Conservation (phyloP, 2,113 vertebrate species). For the Cynoglossus semilaevis region DNA sequence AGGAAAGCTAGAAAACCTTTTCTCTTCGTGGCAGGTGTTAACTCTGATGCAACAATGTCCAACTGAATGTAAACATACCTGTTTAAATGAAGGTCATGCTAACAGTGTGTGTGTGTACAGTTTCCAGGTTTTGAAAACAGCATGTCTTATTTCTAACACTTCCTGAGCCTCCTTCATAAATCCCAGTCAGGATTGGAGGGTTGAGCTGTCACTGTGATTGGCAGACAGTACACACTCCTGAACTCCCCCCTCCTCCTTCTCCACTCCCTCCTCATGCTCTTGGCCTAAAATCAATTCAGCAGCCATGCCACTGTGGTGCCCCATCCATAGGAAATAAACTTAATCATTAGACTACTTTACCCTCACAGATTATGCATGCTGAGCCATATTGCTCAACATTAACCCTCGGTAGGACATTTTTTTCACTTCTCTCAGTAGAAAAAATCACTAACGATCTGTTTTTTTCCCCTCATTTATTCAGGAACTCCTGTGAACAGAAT, state of each 20-base stretch:
- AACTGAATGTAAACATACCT: too few species aligned
- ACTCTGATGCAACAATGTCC: too few species aligned
- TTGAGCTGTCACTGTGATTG: slow-evolving; percentile 54
- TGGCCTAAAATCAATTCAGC: slow-evolving; percentile 43
- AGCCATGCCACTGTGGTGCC: slow-evolving; percentile 40
- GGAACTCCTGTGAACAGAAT: slow-evolving; percentile 97
- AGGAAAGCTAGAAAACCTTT: too few species aligned
- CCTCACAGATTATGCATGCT: slow-evolving; percentile 46
- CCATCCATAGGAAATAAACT: slow-evolving; percentile 54
- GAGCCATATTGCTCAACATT: slow-evolving; percentile 34
- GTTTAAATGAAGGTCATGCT: slow-evolving; percentile 15
- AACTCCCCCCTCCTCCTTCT: slow-evolving; percentile 42
- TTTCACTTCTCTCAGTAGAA: not conserved
- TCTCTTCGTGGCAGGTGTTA: too few species aligned
- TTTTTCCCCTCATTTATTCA: slow-evolving; percentile 49
- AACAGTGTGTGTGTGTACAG: slow-evolving; percentile 11
- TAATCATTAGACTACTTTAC: slow-evolving; percentile 47
- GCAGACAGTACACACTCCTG: slow-evolving; percentile 23
- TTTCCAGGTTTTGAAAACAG: slow-evolving; percentile 35
- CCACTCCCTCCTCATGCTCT: slow-evolving; percentile 41
- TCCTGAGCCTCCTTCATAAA: slow-evolving; percentile 50
- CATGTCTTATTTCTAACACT: slow-evolving; percentile 54
- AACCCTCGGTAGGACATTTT: slow-evolving; percentile 11
- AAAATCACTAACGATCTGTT: not conserved
- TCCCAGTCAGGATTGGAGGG: slow-evolving; percentile 41